Base-by-base conservation (phyloP, 2,888 invertebrate species). In the Octodonta nipae region DNA sequence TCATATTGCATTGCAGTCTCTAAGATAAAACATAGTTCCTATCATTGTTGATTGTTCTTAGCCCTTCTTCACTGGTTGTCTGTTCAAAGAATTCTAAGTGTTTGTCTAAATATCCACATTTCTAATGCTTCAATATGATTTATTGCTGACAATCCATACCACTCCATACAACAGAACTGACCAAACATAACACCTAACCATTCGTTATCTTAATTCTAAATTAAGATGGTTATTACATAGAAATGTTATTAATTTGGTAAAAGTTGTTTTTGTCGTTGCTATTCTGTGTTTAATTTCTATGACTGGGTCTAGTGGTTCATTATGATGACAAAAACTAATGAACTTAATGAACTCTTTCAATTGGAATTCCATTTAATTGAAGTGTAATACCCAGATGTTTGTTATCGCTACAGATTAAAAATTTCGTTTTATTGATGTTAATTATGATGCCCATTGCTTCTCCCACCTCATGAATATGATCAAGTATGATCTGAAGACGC, bases 161-260 rank as follows among this genome's bases (percentile, higher is more conserved):
- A 13, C 15, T 7, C 13, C 28, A 28, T 14, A 13, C 28, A 28
- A 28, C 6, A 28, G 28, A 5, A 28, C 5, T 13, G 28, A 28
- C 28, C 28, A 13, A 28, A 30, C 25, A 35, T 33, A 35, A 16
- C 28, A 25, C 15, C 8, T 13, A 15, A 17, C 15, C 4, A 10
- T 14, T 29, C 7, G 14, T 12, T 12, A 13, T 2, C 10, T 33
- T 16, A 28, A 28, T 8, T 27, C 22, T 33, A 28, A 28, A 20
- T n/a, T n/a, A n/a, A n/a, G n/a, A n/a, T n/a, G n/a, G n/a, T n/a
- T n/a, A n/a, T n/a, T n/a, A n/a, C n/a, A 20, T 7, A 20, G 20
- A 20, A 20, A 20, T 20, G 20, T 20, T 20, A 6, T 20, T 20
- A 20, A 7, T 20, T 20, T 20, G 6, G 20, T 20, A 20, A 20